Conservation (phyloP, 2,888 invertebrate species). For the Heteromurus nitidus region DNA sequence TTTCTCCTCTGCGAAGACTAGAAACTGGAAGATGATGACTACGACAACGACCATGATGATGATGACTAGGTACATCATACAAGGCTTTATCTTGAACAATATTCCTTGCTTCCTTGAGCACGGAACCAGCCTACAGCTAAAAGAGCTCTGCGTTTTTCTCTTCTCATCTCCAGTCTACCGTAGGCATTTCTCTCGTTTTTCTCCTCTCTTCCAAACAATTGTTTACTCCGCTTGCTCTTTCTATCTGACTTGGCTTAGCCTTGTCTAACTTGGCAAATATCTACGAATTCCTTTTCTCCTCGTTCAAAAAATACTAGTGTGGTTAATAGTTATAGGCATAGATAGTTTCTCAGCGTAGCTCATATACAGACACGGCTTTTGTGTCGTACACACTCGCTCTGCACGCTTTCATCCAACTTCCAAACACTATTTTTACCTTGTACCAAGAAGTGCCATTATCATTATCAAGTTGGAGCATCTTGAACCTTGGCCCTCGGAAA, state of each 20-base stretch:
- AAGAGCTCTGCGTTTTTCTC: neutral
- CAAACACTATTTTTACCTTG: slow-evolving; percentile 18
- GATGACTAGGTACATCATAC: slow-evolving; percentile 7
- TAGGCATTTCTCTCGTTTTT: neutral
- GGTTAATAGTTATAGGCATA: neutral
- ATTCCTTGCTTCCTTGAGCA: neutral
- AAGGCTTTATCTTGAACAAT: slow-evolving; percentile 1
- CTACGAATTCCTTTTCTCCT: slow-evolving; percentile 8
- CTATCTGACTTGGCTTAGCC: slow-evolving; percentile 31
- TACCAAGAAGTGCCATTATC: slow-evolving; percentile 34
- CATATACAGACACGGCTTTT: no score
- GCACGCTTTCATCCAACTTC: neutral
- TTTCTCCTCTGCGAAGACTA: neutral
- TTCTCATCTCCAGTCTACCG: neutral
- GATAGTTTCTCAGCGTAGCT: no score
- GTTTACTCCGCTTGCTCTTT: slow-evolving; percentile 13
- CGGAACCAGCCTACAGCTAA: neutral
- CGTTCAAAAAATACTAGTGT: slow-evolving; percentile 29
- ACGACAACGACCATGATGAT: slow-evolving; percentile 1
- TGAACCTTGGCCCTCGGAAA: slow-evolving; percentile 36
- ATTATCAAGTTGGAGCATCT: slow-evolving; percentile 41
- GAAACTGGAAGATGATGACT: neutral
- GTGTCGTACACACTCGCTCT: neutral
- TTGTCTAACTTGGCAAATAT: slow-evolving; percentile 49
- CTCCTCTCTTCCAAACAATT: slow-evolving; percentile 9